Conservation (phyloP, 2,113 vertebrate genomes). For the Syngnathus scovelli region DNA sequence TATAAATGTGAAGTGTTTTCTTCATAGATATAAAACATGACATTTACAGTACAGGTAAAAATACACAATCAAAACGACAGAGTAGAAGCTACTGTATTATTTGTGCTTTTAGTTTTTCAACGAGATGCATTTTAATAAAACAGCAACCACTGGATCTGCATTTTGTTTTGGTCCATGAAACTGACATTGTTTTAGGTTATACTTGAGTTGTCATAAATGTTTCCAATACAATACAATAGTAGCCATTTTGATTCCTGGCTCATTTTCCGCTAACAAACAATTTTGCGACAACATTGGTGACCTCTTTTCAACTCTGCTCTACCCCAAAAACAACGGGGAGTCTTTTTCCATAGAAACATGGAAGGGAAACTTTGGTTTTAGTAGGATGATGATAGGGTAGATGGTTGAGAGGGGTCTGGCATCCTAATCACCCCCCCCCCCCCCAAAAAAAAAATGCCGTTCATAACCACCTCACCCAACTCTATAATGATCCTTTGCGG, state of each 20-base stretch:
- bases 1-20: neutral
- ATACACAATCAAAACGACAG: neutral
- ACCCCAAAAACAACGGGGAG: conserved; percentile 3
- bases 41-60: too few relatives aligned
- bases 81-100: neutral
- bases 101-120: neutral
- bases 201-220: neutral
- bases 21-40: neutral
- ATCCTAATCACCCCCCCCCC: conserved; percentile 24
- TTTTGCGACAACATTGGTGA: neutral
- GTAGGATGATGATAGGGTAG: conserved; percentile 19
- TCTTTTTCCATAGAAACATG: conserved; percentile 44
- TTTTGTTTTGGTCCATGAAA: neutral
- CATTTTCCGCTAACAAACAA: neutral
- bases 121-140: neutral
- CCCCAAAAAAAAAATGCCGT: conserved; percentile 9
- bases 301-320: neutral
- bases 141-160: neutral
- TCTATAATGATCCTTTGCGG: conserved; percentile 68
- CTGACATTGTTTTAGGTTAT: neutral
- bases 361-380: conserved; percentile 31
- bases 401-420: conserved; percentile 38
- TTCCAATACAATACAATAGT: neutral
- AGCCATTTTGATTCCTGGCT: too few relatives aligned
- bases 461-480: conserved; percentile 24